Base-by-base conservation (phyloP, 2,113 vertebrate genomes). In the Actenoides lindsayi region DNA sequence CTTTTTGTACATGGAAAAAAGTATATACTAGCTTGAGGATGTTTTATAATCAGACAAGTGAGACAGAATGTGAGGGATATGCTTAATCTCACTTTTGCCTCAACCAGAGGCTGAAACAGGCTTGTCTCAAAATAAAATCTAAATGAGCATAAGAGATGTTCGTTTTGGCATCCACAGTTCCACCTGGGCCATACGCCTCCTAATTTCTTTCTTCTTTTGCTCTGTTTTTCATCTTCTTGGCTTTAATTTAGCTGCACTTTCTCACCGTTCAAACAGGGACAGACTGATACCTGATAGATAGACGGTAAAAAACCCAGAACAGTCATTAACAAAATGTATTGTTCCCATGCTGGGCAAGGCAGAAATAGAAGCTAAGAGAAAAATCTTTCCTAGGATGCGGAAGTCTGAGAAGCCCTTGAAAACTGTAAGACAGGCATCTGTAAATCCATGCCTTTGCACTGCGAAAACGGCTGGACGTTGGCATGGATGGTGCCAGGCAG, bases 371-470 rank as follows among this genome's bases (percentile, higher is more conserved):
- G 33, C 31, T 35, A 54, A 50, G 33, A 83, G 31, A 16, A 44
- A 23, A 82, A 59, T 11, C 28, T 68, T 74, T 65, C 5, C 50
- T 35, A 3, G 10, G 15, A 37, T 31, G 62, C 37, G 6, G 33
- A 44, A 63, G 37, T n/a, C 25, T 51, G 62, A n/a, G 69, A 42
- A 42, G 12, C 13, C 19, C 1, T 3, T 10, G 65, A 13, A 25
- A 75, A 56, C 28, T 77, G n/a, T 54, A 13, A 70, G 30, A 13
- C 9, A 15, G 1, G 4, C 80, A 64, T 41, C 50, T 59, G 20
- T 59, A 75, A 59, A 75, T 27, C 13, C 69, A 31, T 4, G 1
- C 25, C 44, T 25, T 51, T 0, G 1, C 1, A 0, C 63, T 8
- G 4, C 1, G 0, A 4, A 39, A 68, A 15, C 0, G 0, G 41